phyloP scores from a whole-genome alignment of 2,797 vertebrate species.

The Taenioides sp. region DNA sequence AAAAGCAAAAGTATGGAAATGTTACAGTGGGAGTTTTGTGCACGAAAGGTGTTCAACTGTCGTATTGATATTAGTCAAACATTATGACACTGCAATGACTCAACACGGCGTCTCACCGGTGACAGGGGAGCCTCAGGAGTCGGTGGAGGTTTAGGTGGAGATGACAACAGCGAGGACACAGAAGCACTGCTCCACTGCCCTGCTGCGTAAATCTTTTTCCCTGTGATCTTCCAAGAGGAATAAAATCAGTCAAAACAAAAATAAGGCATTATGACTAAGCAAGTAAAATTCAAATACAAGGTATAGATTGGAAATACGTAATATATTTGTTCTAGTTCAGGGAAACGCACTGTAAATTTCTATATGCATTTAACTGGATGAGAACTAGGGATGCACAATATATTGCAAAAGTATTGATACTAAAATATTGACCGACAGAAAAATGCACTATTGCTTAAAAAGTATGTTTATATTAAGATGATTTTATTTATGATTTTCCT shows the following conservation, averaged over 20 bases:
- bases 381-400: too few species aligned
- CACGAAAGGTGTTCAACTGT: not conserved
- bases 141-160: slow-evolving; percentile 45
- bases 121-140: slow-evolving; percentile 35
- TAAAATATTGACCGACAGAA: too few species aligned
- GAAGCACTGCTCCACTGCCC: slow-evolving; percentile 74
- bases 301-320: not conserved
- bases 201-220: slow-evolving; percentile 76
- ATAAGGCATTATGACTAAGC: not conserved
- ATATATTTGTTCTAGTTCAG: not conserved
- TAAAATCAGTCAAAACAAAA: slow-evolving; percentile 3
- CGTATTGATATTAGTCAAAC: slow-evolving; percentile 35
- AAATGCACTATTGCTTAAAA: too few species aligned
- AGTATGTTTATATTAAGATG: too few species aligned
- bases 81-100: not conserved
- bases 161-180: slow-evolving; percentile 74
- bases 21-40: not conserved
- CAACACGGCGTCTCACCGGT: slow-evolving; percentile 66
- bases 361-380: too few species aligned
- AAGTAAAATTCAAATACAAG: not conserved
- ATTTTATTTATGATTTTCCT: too few species aligned
- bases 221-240: slow-evolving; percentile 75
- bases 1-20: slow-evolving; percentile 15
- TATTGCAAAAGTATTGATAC: too few species aligned
- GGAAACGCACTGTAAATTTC: not conserved